Percentiles rank a stretch among this genome's conserved stretches.
phyloP scores from a whole-genome alignment of 2,888 invertebrate species.

The Chrysolina americana region DNA sequence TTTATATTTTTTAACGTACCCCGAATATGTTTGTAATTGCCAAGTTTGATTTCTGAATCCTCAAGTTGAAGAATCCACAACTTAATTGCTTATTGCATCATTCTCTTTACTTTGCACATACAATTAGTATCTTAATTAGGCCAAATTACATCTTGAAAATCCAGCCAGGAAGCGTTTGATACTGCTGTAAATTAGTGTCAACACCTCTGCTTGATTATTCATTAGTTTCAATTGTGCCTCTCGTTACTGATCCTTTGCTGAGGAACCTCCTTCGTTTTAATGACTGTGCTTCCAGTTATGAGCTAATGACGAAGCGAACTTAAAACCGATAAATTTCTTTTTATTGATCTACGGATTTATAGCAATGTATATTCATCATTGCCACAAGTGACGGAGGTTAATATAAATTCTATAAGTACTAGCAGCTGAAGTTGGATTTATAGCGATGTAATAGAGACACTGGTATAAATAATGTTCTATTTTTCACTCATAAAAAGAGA shows the following conservation, averaged over 20 bases:
- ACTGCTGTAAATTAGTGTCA: neutral
- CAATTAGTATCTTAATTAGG: constrained; percentile 4
- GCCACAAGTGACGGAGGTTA: no score
- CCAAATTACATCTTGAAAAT: constrained; percentile 2
- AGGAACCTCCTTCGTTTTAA: neutral
- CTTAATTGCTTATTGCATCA: neutral
- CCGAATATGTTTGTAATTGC: no score
- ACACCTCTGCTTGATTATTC: constrained; percentile 9
- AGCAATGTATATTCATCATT: no score
- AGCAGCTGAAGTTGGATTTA: no score
- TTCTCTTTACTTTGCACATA: neutral
- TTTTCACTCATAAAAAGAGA: no score
- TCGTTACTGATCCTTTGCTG: neutral
- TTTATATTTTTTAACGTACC: no score
- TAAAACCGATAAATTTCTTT: neutral
- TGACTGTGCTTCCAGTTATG: neutral
- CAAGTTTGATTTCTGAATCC: no score
- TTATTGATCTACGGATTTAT: neutral
- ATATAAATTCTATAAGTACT: no score
- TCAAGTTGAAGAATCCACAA: no score
- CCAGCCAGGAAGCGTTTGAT: neutral
- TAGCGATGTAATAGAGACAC: no score
- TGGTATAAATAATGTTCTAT: no score
- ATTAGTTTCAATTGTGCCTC: neutral
- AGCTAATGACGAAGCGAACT: neutral